phyloP scores from a whole-genome alignment of 2,888 invertebrate species.

The Pocota personata region DNA sequence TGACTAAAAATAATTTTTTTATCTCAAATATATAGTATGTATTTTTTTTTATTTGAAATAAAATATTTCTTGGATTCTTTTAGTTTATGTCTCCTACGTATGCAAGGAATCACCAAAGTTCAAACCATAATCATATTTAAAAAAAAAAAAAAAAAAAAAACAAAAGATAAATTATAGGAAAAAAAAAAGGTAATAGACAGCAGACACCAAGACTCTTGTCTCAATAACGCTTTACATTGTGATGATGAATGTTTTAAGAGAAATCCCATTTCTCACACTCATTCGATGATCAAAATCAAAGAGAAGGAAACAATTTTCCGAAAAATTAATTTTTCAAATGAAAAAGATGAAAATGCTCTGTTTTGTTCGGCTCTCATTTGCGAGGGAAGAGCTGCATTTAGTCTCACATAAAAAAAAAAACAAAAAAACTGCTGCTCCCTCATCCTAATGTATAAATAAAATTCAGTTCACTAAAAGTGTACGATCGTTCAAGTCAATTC shows the following conservation, averaged over 20 bases:
- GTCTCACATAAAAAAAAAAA: conserved; percentile 37
- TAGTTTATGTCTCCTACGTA: background rate
- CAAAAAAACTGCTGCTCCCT: conserved; percentile 49
- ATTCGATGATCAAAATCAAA: background rate
- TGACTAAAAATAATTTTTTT: conserved; percentile 27
- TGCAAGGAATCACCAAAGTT: conserved; percentile 31
- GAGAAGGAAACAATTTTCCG: conserved; percentile 19
- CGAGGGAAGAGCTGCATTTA: conserved; percentile 55
- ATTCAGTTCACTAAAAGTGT: conserved; percentile 72
- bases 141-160: background rate
- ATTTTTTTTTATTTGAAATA: background rate
- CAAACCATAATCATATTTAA: background rate
- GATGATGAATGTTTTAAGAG: conserved; percentile 14
- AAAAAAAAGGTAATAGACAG: background rate
- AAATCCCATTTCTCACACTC: background rate
- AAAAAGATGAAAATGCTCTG: conserved; percentile 45
- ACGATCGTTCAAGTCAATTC: conserved; percentile 66
- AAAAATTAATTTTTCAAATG: conserved; percentile 9
- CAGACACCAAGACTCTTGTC: conserved; percentile 8
- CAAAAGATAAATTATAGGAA: background rate
- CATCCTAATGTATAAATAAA: conserved; percentile 66
- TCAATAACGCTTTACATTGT: background rate
- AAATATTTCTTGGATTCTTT: background rate
- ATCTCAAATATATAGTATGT: background rate
- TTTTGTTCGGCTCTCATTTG: conserved; percentile 26